phyloP scores from a whole-genome alignment of 2,888 invertebrate species.

The Trachelus stipa region DNA sequence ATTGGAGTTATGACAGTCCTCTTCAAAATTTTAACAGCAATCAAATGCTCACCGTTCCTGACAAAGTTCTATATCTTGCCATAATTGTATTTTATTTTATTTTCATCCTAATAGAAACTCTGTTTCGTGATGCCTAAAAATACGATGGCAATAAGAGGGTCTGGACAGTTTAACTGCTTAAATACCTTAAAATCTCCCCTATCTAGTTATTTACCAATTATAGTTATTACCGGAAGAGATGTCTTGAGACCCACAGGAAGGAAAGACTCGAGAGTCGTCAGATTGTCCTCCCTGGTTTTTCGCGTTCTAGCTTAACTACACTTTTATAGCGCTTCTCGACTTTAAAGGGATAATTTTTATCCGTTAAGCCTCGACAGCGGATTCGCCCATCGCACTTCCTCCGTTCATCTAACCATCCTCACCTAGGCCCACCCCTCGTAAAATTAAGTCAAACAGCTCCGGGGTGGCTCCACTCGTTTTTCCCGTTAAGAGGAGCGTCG shows the following conservation, averaged over 20 bases:
- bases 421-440: constrained; percentile 45
- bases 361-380: constrained; percentile 36
- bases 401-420: constrained; percentile 23
- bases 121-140: background rate
- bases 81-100: background rate
- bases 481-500: constrained; percentile 42
- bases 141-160: background rate
- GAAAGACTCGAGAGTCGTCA: constrained; percentile 19
- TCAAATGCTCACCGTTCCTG: background rate
- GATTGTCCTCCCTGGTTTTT: background rate
- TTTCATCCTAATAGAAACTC: background rate
- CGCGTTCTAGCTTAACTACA: constrained; percentile 51
- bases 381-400: constrained; percentile 24
- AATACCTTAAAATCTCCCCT: background rate
- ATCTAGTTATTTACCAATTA: constrained; percentile 49
- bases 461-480: constrained; percentile 50
- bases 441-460: constrained; percentile 63
- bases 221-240: constrained; percentile 40
- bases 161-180: background rate
- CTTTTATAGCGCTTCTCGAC: constrained; percentile 57
- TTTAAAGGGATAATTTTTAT: constrained; percentile 63
- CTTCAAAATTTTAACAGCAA: background rate
- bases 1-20: background rate
- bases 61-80: background rate
- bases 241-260: constrained; percentile 26